These are phyloP conservation scores for Parazoanthus swiftii DNA, from an alignment of 92 coral and sea anemone genomes.

Conservation along the genomic window DNA sequence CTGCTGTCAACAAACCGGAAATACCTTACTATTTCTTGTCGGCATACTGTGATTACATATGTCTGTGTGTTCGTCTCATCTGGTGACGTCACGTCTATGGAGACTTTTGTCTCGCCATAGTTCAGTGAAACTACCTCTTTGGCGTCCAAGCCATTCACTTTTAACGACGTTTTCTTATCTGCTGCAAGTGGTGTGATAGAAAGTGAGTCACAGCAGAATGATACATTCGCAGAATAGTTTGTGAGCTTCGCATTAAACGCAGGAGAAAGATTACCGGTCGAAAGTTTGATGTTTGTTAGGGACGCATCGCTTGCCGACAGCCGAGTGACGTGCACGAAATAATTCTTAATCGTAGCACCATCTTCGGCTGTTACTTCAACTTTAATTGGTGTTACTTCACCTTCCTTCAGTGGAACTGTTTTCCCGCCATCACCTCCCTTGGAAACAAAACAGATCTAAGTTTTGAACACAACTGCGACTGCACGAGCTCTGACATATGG, in stretches of 20 bases:
- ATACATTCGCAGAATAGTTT: conserved; percentile 61
- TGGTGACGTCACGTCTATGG: conserved; percentile 89
- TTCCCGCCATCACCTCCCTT: conserved; percentile 91
- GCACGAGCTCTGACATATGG: background rate
- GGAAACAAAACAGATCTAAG: background rate
- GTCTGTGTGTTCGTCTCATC: conserved; percentile 63
- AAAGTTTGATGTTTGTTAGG: conserved; percentile 66
- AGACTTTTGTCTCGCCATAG: conserved; percentile 81
- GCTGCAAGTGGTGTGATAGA: conserved; percentile 72
- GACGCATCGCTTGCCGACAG: conserved; percentile 93
- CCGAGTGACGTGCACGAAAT: conserved; percentile 74
- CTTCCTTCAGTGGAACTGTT: conserved; percentile 77
- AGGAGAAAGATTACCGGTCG: conserved; percentile 68
- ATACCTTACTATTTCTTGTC: conserved; percentile 63
- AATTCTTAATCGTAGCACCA: conserved; percentile 87
- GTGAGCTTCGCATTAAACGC: conserved; percentile 59
- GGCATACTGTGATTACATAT: conserved; percentile 61
- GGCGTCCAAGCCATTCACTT: conserved; percentile 60
- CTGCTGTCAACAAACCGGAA: conserved; percentile 58
- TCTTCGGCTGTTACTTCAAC: conserved; percentile 97
- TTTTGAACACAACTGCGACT: too few species aligned
- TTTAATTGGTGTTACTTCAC: conserved; percentile 74
- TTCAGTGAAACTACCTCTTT: conserved; percentile 65
- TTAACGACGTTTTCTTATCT: conserved; percentile 77
- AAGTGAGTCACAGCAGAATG: conserved; percentile 59